Percentiles rank a stretch among this genome's conserved stretches.
Conservation (phyloP, 2,888 invertebrate species). For the Leptura quadrifasciata region DNA sequence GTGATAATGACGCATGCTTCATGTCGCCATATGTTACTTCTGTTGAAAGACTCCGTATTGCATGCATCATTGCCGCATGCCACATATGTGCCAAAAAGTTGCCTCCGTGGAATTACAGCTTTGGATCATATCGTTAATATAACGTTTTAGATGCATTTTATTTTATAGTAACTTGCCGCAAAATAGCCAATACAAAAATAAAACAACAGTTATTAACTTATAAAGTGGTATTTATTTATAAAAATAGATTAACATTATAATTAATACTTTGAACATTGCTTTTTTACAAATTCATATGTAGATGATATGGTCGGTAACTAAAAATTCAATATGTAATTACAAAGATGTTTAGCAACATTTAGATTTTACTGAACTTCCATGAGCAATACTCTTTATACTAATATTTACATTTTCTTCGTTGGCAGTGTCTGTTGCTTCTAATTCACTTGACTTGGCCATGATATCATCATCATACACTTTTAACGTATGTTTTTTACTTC, state of each 20-base stretch:
- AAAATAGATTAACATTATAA: not conserved
- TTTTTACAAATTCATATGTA: not conserved
- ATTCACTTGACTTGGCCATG: constrained; percentile 77
- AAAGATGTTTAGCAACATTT: constrained; percentile 76
- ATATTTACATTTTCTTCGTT: constrained; percentile 80
- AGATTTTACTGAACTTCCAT: constrained; percentile 79
- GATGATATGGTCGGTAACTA: not conserved
- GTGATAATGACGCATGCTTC: too few species aligned
- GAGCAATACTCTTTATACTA: constrained; percentile 81
- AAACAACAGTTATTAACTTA: not conserved
- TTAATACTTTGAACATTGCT: constrained; percentile 3
- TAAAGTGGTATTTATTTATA: not conserved
- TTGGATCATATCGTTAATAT: too few species aligned
- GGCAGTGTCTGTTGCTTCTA: constrained; percentile 78
- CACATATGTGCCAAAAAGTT: too few species aligned
- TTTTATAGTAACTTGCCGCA: not conserved
- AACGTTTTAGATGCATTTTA: too few species aligned
- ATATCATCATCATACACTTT: constrained; percentile 77
- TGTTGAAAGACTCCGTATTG: too few species aligned
- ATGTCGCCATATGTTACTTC: too few species aligned
- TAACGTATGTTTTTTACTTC: constrained; percentile 73
- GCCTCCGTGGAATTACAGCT: too few species aligned
- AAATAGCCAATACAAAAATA: not conserved
- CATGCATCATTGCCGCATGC: too few species aligned
- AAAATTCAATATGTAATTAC: not conserved